phyloP scores from a whole-genome alignment of 2,888 invertebrate species.

The Trachelus tabidus region DNA sequence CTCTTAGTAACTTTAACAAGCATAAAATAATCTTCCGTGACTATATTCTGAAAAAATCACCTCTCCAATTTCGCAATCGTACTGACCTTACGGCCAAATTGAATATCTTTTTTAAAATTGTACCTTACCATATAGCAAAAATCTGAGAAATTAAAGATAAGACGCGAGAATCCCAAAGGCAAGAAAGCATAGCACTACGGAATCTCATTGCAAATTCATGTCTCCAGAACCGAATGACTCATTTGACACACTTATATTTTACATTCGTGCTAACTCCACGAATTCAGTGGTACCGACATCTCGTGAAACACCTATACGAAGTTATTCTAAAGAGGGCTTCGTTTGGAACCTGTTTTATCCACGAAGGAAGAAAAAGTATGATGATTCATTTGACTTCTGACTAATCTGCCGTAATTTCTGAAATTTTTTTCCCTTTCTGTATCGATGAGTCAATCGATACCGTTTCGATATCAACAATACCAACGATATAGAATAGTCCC shows the following conservation, averaged over 20 bases:
- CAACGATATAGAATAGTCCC: background rate
- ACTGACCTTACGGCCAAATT: background rate
- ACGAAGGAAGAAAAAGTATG: slow-evolving; percentile 40
- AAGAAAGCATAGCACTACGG: background rate
- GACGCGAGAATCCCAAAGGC: background rate
- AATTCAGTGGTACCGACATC: background rate
- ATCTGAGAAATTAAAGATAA: background rate
- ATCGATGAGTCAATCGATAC: background rate
- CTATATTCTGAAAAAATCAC: background rate
- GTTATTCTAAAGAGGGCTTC: background rate
- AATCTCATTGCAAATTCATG: background rate
- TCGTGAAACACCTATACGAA: background rate
- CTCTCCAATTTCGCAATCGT: background rate
- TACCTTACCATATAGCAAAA: background rate
- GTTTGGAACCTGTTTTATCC: slow-evolving; percentile 42
- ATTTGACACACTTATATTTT: background rate
- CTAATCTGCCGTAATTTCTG: slow-evolving; percentile 47
- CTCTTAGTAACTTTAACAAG: background rate
- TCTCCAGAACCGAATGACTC: background rate
- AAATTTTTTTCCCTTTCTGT: slow-evolving; percentile 37
- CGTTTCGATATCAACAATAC: background rate
- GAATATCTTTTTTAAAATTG: background rate
- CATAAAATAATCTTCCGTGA: background rate
- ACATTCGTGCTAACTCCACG: background rate
- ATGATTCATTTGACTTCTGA: slow-evolving; percentile 55